phyloP scores from a whole-genome alignment of 2,113 vertebrate genomes.

The Perccottus glenii region DNA sequence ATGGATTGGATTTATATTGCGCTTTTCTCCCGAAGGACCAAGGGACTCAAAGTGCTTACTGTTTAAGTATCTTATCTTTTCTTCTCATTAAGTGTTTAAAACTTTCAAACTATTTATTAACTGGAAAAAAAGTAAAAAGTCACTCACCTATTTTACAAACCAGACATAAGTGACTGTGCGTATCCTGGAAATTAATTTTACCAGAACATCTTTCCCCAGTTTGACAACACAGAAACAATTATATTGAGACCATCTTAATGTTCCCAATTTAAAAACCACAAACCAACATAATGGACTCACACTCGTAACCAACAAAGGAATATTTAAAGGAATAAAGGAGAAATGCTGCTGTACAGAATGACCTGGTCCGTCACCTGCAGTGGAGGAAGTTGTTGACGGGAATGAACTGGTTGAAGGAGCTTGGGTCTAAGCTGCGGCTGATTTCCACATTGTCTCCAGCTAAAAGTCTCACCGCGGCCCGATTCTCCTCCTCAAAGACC shows the following conservation, averaged over 20 bases:
- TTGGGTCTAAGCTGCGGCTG: slow-evolving; percentile 70
- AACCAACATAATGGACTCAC: slow-evolving; percentile 22
- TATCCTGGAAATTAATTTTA: slow-evolving; percentile 48
- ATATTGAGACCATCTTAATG: slow-evolving; percentile 48
- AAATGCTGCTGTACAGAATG: background rate
- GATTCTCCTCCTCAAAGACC: slow-evolving; percentile 81
- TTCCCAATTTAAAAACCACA: slow-evolving; percentile 42
- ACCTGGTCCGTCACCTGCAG: slow-evolving; percentile 71
- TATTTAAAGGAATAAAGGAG: background rate
- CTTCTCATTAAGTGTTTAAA: no score
- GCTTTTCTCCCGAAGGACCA: no score
- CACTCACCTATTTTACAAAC: slow-evolving; percentile 20
- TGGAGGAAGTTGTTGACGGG: slow-evolving; percentile 74
- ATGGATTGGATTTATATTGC: no score
- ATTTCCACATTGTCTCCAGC: slow-evolving; percentile 79
- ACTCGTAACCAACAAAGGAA: background rate
- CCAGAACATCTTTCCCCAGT: slow-evolving; percentile 50
- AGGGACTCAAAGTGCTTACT: no score
- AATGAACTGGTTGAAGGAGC: slow-evolving; percentile 72
- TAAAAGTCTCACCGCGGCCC: slow-evolving; percentile 49
- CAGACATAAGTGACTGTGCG: slow-evolving; percentile 25
- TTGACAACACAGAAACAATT: slow-evolving; percentile 35
- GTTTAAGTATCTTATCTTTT: no score
- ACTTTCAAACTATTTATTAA: no score
- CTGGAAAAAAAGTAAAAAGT: no score